A percentile compares a stretch with the other conserved stretches of the same genome.
These are phyloP conservation scores for Papilio polytes DNA, from an alignment of 1,140 invertebrate species.

Conservation along the genomic window DNA sequence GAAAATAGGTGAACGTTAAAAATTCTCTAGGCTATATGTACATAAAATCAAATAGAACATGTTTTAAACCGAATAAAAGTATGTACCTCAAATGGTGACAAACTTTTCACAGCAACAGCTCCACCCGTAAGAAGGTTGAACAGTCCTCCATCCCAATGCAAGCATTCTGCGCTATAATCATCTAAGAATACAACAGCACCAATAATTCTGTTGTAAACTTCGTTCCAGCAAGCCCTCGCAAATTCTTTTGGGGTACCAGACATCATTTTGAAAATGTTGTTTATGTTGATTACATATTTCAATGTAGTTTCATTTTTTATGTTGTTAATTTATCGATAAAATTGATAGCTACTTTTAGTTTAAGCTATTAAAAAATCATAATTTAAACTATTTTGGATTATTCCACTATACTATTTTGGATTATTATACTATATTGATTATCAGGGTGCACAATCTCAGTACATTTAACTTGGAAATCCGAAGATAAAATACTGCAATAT, in stretches of 20 bases:
- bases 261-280: conserved; percentile 50
- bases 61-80: neutral
- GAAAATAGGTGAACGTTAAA: neutral
- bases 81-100: conserved; percentile 86
- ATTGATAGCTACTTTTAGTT: neutral
- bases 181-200: conserved; percentile 86
- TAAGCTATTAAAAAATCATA: neutral
- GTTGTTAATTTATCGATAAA: neutral
- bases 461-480: too few species aligned
- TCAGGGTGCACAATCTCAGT: too few species aligned
- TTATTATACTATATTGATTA: too few species aligned
- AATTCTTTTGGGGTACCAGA: conserved; percentile 68
- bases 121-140: conserved; percentile 82
- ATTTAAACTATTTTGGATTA: neutral
- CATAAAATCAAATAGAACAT: neutral
- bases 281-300: conserved; percentile 19
- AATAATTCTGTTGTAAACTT: conserved; percentile 85
- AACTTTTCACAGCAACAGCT: conserved; percentile 84
- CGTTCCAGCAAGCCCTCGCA: conserved; percentile 81
- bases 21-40: neutral
- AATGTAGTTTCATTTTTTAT: neutral
- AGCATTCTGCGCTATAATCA: conserved; percentile 84
- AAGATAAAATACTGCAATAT: too few species aligned
- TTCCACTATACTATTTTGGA: too few species aligned
- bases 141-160: conserved; percentile 87